Evolutionary conservation across 2,797 vertebrate species (phyloP), one percentile per base, ranked within the genome.

Genomic region (Podarcis siculus): DNA sequence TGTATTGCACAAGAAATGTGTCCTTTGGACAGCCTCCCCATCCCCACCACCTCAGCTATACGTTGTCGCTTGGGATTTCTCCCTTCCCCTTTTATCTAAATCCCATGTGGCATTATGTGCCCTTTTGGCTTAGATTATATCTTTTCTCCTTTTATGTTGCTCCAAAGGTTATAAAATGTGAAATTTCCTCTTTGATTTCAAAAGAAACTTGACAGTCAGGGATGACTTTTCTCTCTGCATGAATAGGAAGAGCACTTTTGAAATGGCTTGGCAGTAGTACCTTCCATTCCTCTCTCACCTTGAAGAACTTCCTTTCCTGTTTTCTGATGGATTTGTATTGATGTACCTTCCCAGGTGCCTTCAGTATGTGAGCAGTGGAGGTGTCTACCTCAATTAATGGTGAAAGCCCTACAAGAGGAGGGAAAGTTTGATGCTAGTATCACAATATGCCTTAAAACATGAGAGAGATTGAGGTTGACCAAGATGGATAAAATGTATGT

Each of bases 371-470:
- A 82, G 27, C 76, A 83, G 83, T 90, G 86, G 82, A 92, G 88
- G 88, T 86, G 89, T 89, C 89, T 61, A 30, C 78, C 90, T 0
- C 0, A 87, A 30, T 85, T 77, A 89, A 89, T 9, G 3, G 84
- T 89, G 93, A 87, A 72, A 93, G 55, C 37, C 86, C 39, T 75
- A 39, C 45, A 13, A 13, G 0, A 0, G 86, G 2, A 55, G 61
- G 86, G 71, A 12, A 69, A n/a, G 1, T 12, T 27, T 75, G 27
- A 19, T 86, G 90, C 82, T 90, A n/a, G 77, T 90, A 79, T 77
- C 55, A 72, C 80, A 92, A 89, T 81, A 5, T 94, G 94, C 92
- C 93, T 95, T 95, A 94, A 94, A 82, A 66, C 71, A 88, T 90
- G 71, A 84, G n/a, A 71, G 0, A 35, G 85, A 80, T 85, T 49